Evolutionary conservation across 2,113 vertebrate species (phyloP).

Genomic region (Gasterosteus nipponicus): DNA sequence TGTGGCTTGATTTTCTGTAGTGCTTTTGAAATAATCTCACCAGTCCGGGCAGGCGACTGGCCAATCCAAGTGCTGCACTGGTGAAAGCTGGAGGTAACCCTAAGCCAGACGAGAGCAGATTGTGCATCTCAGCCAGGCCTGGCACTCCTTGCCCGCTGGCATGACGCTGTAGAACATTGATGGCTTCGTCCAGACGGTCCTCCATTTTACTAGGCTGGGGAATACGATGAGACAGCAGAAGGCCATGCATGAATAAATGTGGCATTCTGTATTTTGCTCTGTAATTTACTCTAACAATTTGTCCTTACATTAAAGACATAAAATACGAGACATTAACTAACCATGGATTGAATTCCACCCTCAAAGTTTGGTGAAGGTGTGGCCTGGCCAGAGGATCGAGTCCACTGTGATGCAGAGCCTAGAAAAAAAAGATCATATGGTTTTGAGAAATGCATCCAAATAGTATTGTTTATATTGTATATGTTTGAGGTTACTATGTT

Average conservation of each 20-base stretch:
- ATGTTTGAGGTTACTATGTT: not conserved
- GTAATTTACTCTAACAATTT: not conserved
- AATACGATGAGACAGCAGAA: constrained; percentile 1
- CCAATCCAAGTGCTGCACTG: constrained; percentile 79
- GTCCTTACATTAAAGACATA: not conserved
- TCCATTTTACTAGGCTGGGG: constrained; percentile 90
- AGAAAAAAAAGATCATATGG: constrained; percentile 13
- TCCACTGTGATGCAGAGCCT: constrained; percentile 92
- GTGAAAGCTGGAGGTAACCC: constrained; percentile 84
- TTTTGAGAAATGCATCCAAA: not conserved
- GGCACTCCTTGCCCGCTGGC: constrained; percentile 85
- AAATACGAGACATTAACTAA: constrained; percentile 61
- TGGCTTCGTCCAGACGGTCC: constrained; percentile 95
- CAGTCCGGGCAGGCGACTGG: constrained; percentile 83
- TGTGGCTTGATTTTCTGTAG: not conserved
- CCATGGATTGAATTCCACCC: constrained; percentile 88
- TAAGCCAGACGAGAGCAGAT: constrained; percentile 79
- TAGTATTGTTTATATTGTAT: not conserved
- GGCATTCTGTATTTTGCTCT: not conserved
- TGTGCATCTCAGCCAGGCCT: constrained; percentile 86
- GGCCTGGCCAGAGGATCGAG: constrained; percentile 87
- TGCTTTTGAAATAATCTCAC: constrained; percentile 72
- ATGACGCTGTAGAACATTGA: constrained; percentile 92
- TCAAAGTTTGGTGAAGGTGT: constrained; percentile 94
- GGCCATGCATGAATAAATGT: not conserved